These are phyloP conservation scores for Chiloscyllium punctatum DNA, from an alignment of 2,797 vertebrate species.

Conservation along the genomic window DNA sequence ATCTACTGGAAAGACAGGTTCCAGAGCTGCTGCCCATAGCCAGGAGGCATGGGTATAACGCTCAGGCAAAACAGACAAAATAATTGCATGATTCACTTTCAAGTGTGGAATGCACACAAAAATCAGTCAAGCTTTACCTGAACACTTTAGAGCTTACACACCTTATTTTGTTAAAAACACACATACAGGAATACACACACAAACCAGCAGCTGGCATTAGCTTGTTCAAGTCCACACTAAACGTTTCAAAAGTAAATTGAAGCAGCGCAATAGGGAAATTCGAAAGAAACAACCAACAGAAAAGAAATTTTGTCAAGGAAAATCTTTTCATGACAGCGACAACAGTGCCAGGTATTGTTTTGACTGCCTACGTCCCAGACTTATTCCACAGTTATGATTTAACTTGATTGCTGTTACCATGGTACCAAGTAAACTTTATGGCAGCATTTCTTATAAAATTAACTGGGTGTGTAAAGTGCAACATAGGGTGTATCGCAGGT, in stretches of 20 bases:
- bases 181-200: background rate
- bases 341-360: background rate
- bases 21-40: constrained; percentile 25
- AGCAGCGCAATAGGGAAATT: background rate
- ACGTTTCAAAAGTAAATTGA: background rate
- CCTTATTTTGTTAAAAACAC: constrained; percentile 11
- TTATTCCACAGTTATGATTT: constrained; percentile 24
- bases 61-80: constrained; percentile 27
- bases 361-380: background rate
- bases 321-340: background rate
- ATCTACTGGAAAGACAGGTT: constrained; percentile 32
- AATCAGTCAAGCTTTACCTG: constrained; percentile 25
- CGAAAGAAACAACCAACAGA: background rate
- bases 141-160: constrained; percentile 3
- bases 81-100: constrained; percentile 34
- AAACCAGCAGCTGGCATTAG: background rate
- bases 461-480: background rate
- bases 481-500: background rate
- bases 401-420: constrained; percentile 7
- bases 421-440: constrained; percentile 34
- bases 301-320: background rate
- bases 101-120: constrained; percentile 29
- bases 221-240: background rate
- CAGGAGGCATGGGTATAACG: constrained; percentile 3
- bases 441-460: background rate